Base-by-base conservation (phyloP, 2,113 vertebrate genomes). In the Lampris incognitus region DNA sequence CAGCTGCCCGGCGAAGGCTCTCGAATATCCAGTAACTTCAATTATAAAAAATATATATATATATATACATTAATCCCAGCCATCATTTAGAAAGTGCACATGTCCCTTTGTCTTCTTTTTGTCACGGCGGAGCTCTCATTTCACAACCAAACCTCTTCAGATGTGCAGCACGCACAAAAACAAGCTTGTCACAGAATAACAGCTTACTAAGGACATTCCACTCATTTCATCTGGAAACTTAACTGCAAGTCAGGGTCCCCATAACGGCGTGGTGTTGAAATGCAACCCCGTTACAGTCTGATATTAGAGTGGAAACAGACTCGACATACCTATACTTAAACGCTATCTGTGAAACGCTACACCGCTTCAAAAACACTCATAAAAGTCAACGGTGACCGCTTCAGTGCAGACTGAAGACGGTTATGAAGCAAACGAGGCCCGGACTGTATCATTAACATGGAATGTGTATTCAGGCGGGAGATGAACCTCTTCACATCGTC, bases 361-460 rank as follows among this genome's bases (percentile, higher is more conserved):
- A 55, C 13, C 8, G 38, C 68, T 81, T 39, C 72, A 68, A 41
- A 69, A 49, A n/a, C 46, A 56, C 8, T 59, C 66, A 49, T 72
- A 72, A 83, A 71, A 6, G 50, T 62, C 64, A 46, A 56, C 62
- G 1, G 9, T 52, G 64, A 74, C 69, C 8, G 56, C 69, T 83
- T 78, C 58, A 72, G 59, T 65, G 7, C 63, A 66, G 61, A 50
- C 62, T 50, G 38, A 55, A 51, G 70, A 41, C 42, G 0, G 9
- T 24, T 67, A 49, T 50, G 71, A 8, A 42, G 38, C 55, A 61
- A 75, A 74, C 71, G 63, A 3, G 58, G 6, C 50, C 46, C 24
- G 8, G 0, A 46, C 75, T 0, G 57, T 2, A 58, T 76, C 68
- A 83, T 89, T 77, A 83, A 63, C 65, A 69, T 71, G 77, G 85